A percentile compares a stretch with the other conserved stretches of the same genome.
Conservation (phyloP, 2,888 invertebrate genomes). For the Pegoplata infirma region DNA sequence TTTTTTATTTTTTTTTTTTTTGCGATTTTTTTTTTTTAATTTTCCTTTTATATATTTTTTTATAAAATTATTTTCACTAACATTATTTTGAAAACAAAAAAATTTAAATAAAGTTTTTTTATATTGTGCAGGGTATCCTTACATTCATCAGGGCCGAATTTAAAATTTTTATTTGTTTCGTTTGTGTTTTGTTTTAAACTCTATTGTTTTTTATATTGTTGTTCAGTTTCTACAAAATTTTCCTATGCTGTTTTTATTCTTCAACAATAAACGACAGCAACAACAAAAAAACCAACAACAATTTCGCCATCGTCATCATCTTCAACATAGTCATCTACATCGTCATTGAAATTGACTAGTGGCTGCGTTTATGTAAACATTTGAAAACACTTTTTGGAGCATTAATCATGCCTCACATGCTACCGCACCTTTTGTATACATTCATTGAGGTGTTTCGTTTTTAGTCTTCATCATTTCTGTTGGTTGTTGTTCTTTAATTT, state of each 20-base stretch:
- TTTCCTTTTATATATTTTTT: no score
- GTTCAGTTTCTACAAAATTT: slow-evolving; percentile 40
- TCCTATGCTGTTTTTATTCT: slow-evolving; percentile 5
- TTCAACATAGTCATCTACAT: background rate
- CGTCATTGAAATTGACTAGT: background rate
- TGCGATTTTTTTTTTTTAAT: no score
- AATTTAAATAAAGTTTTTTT: no score
- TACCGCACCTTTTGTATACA: slow-evolving; percentile 37
- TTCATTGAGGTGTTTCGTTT: slow-evolving; percentile 43
- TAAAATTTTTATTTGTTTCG: no score
- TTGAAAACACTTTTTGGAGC: slow-evolving; percentile 50
- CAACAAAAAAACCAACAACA: no score
- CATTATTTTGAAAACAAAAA: no score
- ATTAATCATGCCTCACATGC: slow-evolving; percentile 52
- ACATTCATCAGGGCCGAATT: no score
- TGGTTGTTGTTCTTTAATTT: background rate
- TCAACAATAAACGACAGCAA: no score
- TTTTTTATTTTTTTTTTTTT: no score
- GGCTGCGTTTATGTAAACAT: slow-evolving; percentile 47
- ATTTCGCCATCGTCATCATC: background rate
- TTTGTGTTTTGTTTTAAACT: background rate
- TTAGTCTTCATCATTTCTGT: background rate
- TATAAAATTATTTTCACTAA: no score
- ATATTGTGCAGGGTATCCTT: no score
- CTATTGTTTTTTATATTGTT: slow-evolving; percentile 36